A percentile compares a stretch with the other conserved stretches of the same genome.
These are phyloP conservation scores for Neoniphon sammara DNA, from an alignment of 2,797 vertebrate species.

Conservation along the genomic window DNA sequence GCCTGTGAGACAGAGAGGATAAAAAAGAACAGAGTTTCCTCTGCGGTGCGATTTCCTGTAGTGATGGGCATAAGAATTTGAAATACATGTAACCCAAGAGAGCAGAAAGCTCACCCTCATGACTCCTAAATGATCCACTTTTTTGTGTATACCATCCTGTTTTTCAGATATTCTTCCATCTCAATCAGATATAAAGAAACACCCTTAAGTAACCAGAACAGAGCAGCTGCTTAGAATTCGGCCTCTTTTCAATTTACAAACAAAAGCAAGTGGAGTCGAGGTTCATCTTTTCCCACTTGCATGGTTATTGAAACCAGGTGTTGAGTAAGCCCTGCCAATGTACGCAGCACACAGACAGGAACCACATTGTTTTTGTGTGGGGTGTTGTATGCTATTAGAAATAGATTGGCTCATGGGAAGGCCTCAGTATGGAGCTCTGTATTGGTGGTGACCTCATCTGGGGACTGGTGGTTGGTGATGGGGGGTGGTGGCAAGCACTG, in stretches of 20 bases:
- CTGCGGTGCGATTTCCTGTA: conserved; percentile 68
- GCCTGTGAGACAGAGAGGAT: conserved; percentile 44
- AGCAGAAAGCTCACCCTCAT: conserved; percentile 40
- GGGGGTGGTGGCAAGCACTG: conserved; percentile 46
- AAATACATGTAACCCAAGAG: conserved; percentile 55
- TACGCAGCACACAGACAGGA: conserved; percentile 67
- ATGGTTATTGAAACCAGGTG: conserved; percentile 83
- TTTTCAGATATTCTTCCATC: conserved; percentile 35
- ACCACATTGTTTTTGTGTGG: conserved; percentile 67
- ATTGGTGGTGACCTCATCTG: conserved; percentile 80
- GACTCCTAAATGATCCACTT: conserved; percentile 16
- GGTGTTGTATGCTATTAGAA: conserved; percentile 51
- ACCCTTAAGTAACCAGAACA: conserved; percentile 39
- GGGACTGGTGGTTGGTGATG: conserved; percentile 54
- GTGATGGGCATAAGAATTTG: conserved; percentile 50
- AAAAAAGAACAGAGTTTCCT: conserved; percentile 46
- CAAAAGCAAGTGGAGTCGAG: conserved; percentile 55
- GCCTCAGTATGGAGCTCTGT: conserved; percentile 64
- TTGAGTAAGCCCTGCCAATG: conserved; percentile 64
- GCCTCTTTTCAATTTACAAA: conserved; percentile 67
- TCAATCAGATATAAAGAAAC: conserved; percentile 26
- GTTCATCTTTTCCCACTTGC: conserved; percentile 68
- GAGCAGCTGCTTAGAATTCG: conserved; percentile 46
- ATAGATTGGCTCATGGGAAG: conserved; percentile 62
- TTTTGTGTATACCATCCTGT: conserved; percentile 14